phyloP scores from a whole-genome alignment of 2,113 vertebrate genomes.

The Fregata magnificens region DNA sequence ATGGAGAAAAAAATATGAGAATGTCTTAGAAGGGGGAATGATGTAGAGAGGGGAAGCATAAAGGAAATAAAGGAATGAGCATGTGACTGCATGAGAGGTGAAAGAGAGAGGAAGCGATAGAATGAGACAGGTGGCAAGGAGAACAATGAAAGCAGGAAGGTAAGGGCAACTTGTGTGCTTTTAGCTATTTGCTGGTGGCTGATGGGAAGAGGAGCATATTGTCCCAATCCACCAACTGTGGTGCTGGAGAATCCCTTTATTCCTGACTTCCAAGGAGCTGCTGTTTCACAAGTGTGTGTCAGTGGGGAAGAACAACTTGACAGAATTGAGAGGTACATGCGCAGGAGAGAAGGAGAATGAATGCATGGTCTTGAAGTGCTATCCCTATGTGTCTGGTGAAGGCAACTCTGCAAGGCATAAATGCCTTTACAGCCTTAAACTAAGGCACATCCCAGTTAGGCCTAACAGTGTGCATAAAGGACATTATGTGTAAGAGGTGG shows the following conservation, averaged over 20 bases:
- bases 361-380: background rate
- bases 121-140: background rate
- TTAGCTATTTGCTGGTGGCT: background rate
- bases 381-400: background rate
- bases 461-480: background rate
- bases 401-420: background rate
- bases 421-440: background rate
- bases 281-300: background rate
- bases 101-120: background rate
- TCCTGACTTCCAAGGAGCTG: background rate
- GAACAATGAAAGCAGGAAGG: background rate
- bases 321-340: background rate
- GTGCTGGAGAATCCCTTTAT: background rate
- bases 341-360: background rate
- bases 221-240: background rate
- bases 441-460: background rate
- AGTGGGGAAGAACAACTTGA: background rate
- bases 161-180: background rate
- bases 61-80: background rate
- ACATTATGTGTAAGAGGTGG: background rate
- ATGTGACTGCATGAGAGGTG: background rate
- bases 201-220: background rate
- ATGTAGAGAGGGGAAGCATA: background rate
- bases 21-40: background rate
- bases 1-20: background rate